phyloP scores from a whole-genome alignment of 2,797 vertebrate species.

The Gallinago stenura region DNA sequence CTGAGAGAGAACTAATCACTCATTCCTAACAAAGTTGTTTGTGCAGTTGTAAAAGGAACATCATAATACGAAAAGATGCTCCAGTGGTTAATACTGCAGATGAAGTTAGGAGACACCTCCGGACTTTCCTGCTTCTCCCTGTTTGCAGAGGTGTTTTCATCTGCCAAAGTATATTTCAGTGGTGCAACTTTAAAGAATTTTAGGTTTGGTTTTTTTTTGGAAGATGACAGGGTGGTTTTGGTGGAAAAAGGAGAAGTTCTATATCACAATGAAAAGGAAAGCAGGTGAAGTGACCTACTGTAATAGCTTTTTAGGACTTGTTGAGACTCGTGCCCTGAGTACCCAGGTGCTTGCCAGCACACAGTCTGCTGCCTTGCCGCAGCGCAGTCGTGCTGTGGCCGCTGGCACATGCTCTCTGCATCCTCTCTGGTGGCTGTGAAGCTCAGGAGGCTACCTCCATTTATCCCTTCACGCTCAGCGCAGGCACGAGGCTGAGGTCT shows the following conservation, averaged over 20 bases:
- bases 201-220: background rate
- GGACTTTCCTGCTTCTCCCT: background rate
- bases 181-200: background rate
- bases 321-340: fast-evolving
- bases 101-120: background rate
- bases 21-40: background rate
- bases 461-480: background rate
- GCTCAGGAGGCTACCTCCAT: background rate
- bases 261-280: background rate
- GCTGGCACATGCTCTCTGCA: fast-evolving
- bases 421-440: background rate
- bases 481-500: background rate
- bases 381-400: fast-evolving
- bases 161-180: background rate
- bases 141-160: background rate
- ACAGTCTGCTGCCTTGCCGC: background rate
- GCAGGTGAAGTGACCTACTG: background rate
- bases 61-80: background rate
- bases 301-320: background rate
- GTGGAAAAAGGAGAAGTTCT: background rate
- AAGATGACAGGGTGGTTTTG: background rate
- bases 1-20: background rate
- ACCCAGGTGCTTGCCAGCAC: fast-evolving
- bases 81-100: background rate
- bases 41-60: background rate